Evolutionary conservation across 1,140 invertebrate genomes (phyloP).

Genomic region (Pseudomyrmex concolor): DNA sequence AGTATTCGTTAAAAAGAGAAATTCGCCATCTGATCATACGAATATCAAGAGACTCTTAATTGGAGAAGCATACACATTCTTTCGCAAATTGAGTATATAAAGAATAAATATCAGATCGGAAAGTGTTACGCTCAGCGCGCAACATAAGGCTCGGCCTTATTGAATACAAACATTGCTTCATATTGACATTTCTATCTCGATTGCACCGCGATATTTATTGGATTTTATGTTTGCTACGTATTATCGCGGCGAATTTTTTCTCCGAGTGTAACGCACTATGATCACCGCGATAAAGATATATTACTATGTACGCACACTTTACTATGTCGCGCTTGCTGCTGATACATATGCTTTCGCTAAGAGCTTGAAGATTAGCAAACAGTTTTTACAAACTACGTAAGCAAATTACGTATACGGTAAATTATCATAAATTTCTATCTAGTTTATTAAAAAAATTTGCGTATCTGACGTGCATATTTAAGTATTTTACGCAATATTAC

Average conservation of each 20-base stretch:
- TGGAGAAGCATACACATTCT: background rate
- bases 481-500: background rate
- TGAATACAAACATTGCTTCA: background rate
- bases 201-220: background rate
- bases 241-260: constrained; percentile 25
- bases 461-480: background rate
- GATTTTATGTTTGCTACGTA: constrained; percentile 16
- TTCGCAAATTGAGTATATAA: background rate
- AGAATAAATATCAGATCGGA: background rate
- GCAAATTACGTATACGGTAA: background rate
- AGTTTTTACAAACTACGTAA: background rate
- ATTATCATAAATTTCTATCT: constrained; percentile 1
- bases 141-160: background rate
- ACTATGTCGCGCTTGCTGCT: background rate
- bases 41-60: background rate
- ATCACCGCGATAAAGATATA: background rate
- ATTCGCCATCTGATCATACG: too few relatives aligned
- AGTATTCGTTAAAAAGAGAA: background rate
- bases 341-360: background rate
- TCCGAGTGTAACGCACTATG: too few relatives aligned
- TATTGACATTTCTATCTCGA: constrained; percentile 8
- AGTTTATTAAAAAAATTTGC: background rate
- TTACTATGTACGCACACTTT: too few relatives aligned
- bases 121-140: background rate
- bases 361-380: background rate